These are phyloP conservation scores for Eutrigla gurnardus DNA, from an alignment of 2,797 vertebrate genomes.

Conservation along the genomic window DNA sequence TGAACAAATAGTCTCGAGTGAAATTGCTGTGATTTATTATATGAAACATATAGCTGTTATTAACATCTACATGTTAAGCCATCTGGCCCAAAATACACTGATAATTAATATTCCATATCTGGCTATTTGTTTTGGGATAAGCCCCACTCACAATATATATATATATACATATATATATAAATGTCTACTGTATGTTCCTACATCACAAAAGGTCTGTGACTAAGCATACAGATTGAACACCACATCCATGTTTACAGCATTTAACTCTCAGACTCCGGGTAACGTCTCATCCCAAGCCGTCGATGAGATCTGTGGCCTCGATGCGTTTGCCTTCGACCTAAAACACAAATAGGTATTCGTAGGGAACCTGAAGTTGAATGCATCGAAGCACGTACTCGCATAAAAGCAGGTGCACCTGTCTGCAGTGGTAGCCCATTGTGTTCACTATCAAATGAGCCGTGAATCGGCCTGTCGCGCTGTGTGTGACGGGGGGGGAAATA, in stretches of 20 bases:
- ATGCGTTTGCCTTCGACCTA: constrained; percentile 48
- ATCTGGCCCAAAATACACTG: constrained; percentile 50
- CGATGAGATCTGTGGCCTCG: constrained; percentile 60
- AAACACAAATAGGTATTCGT: constrained; percentile 48
- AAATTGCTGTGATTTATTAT: constrained; percentile 30
- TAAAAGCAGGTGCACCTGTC: constrained; percentile 82
- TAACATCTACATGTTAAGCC: constrained; percentile 42
- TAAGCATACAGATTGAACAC: constrained; percentile 61
- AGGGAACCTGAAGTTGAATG: constrained; percentile 64
- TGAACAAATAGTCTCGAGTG: constrained; percentile 8
- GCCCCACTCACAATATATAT: constrained; percentile 9
- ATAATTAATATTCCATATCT: constrained; percentile 49
- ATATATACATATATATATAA: background rate
- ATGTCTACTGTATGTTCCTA: constrained; percentile 43
- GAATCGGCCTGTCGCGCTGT: constrained; percentile 43
- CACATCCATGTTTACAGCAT: constrained; percentile 68
- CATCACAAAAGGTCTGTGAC: constrained; percentile 73
- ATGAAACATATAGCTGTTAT: constrained; percentile 23
- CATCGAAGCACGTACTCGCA: constrained; percentile 74
- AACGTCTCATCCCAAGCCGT: constrained; percentile 30
- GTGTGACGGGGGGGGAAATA: background rate
- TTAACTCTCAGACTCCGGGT: constrained; percentile 25
- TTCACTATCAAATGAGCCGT: constrained; percentile 60
- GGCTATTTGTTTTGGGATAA: constrained; percentile 14
- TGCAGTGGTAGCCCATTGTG: constrained; percentile 76